Evolutionary conservation across 2,797 vertebrate species (phyloP).

Genomic region (Perodicticus potto): DNA sequence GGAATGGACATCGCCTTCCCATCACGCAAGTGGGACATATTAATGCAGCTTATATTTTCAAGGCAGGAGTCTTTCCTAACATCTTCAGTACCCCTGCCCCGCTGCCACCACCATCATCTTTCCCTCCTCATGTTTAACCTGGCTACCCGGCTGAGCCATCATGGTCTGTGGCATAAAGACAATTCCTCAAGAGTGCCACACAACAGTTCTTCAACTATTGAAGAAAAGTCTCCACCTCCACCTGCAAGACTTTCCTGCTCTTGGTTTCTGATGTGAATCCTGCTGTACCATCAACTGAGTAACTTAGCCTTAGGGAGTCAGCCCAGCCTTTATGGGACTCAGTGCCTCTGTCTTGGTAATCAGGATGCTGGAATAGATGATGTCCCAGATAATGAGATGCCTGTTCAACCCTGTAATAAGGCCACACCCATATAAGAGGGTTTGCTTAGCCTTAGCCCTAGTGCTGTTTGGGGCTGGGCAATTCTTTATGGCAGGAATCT

Average conservation of each 20-base stretch:
- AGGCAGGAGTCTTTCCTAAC: background rate
- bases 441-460: accelerated
- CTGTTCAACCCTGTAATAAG: background rate
- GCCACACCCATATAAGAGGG: accelerated
- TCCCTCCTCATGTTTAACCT: too few species aligned
- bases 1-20: accelerated
- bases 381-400: background rate
- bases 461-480: background rate
- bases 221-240: background rate
- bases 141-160: background rate
- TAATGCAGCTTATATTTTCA: too few species aligned
- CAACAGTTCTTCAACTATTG: background rate
- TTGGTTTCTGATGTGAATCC: background rate
- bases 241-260: background rate
- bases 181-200: background rate
- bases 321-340: background rate
- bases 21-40: accelerated
- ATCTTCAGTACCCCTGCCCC: accelerated
- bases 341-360: background rate
- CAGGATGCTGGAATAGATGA: background rate
- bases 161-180: accelerated
- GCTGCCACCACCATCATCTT: accelerated
- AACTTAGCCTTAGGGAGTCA: too few species aligned
- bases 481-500: background rate
- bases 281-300: background rate